These are phyloP conservation scores for Lethrus apterus DNA, from an alignment of 1,140 invertebrate genomes.

Conservation along the genomic window DNA sequence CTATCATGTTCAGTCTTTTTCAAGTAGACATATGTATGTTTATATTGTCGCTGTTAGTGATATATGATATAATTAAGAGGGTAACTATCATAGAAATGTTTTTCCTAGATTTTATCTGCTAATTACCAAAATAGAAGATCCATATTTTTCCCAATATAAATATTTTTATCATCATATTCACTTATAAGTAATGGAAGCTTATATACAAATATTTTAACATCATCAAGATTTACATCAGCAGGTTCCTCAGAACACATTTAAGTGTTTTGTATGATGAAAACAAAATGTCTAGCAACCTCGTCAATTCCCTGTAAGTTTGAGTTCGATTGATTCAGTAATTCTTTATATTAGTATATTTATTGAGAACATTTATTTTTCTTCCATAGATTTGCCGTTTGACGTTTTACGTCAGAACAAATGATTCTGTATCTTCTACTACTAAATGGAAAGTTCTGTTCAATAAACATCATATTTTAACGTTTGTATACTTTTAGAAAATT, in stretches of 20 bases:
- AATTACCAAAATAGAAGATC: too few relatives aligned
- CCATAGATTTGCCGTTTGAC: not conserved
- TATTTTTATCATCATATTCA: too few relatives aligned
- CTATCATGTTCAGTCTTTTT: too few relatives aligned
- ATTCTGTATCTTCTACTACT: too few relatives aligned
- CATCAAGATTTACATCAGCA: not conserved
- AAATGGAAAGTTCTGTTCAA: not conserved
- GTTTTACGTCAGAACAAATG: not conserved
- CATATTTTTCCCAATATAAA: not conserved
- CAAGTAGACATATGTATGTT: too few relatives aligned
- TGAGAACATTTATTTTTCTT: not conserved
- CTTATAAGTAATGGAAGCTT: too few relatives aligned
- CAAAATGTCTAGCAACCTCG: not conserved
- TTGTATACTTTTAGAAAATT: not conserved
- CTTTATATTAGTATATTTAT: slow-evolving; percentile 2
- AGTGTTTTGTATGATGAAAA: slow-evolving; percentile 1
- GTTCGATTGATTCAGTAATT: not conserved
- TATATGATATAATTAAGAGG: too few relatives aligned
- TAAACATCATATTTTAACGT: not conserved
- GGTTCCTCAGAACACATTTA: slow-evolving; percentile 1
- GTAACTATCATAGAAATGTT: too few relatives aligned
- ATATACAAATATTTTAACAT: slow-evolving; percentile 1
- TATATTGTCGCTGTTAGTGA: too few relatives aligned
- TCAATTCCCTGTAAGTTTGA: not conserved
- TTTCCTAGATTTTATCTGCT: too few relatives aligned